Conservation (phyloP, 2,888 invertebrate genomes). For the Aelia acuminata region DNA sequence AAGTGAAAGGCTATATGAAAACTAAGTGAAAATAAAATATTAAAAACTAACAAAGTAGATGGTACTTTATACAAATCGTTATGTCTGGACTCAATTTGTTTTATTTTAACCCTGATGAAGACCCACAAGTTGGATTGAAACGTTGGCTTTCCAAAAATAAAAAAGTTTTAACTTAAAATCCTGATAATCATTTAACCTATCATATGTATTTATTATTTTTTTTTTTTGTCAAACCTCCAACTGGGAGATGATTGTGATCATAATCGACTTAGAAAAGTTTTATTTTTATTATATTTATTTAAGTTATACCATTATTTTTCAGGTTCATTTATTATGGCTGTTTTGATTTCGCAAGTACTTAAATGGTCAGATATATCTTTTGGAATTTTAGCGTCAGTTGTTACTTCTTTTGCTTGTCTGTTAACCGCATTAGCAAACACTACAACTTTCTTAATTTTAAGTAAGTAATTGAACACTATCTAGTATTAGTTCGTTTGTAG, state of each 20-base stretch:
- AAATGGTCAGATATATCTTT: constrained; percentile 32
- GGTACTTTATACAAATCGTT: no score
- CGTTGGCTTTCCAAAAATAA: no score
- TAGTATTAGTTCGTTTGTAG: background rate
- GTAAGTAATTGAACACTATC: background rate
- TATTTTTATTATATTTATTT: background rate
- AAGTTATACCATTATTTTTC: background rate
- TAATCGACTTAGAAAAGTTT: background rate
- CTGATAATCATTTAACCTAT: no score
- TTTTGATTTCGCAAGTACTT: background rate
- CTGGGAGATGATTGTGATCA: background rate
- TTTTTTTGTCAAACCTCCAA: no score
- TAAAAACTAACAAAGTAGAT: no score
- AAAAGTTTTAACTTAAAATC: no score
- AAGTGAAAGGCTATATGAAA: no score
- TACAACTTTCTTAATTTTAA: background rate
- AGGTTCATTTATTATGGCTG: constrained; percentile 10
- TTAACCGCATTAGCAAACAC: background rate
- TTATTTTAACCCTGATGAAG: no score
- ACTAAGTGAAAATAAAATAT: no score
- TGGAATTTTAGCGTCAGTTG: constrained; percentile 11
- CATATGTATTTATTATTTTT: background rate
- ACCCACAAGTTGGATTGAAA: no score
- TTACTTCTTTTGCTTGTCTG: background rate
- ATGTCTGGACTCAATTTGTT: no score